Percentiles rank a stretch among this genome's conserved stretches.
Evolutionary conservation across 2,888 invertebrate genomes (phyloP).

Genomic region (Hipparchia sbordonii): DNA sequence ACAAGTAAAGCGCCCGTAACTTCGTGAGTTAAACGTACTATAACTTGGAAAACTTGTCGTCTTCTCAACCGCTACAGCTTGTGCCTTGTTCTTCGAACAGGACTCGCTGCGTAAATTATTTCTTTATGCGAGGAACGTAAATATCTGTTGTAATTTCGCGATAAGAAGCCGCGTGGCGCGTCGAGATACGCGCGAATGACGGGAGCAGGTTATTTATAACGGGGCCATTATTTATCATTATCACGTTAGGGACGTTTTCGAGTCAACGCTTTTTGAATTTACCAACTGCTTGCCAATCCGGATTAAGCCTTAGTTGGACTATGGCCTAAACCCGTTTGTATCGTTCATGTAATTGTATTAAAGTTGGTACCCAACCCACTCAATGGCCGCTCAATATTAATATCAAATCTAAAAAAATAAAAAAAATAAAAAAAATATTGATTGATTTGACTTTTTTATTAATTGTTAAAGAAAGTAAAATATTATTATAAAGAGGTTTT

Average conservation of each 20-base stretch:
- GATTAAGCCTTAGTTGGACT: too few relatives aligned
- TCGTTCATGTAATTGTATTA: too few relatives aligned
- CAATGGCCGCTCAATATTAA: too few relatives aligned
- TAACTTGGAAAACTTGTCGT: not conserved
- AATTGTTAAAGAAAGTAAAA: too few relatives aligned
- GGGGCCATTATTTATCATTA: constrained; percentile 37
- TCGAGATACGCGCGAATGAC: constrained; percentile 50
- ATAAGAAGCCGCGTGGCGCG: constrained; percentile 60
- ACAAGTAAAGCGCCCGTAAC: too few relatives aligned
- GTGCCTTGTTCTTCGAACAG: constrained; percentile 43
- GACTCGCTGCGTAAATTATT: constrained; percentile 74
- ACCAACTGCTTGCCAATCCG: not conserved
- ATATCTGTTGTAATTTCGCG: constrained; percentile 71
- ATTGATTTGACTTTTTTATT: too few relatives aligned
- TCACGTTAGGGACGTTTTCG: constrained; percentile 24
- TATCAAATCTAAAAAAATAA: too few relatives aligned
- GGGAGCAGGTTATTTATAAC: constrained; percentile 38
- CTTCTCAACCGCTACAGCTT: constrained; percentile 35
- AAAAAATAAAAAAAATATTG: too few relatives aligned
- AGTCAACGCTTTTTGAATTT: constrained; percentile 17
- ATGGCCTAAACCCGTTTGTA: too few relatives aligned
- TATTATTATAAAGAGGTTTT: too few relatives aligned
- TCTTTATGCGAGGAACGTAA: constrained; percentile 67
- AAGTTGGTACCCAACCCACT: too few relatives aligned
- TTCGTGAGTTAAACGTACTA: too few relatives aligned